Evolutionary conservation across 2,888 invertebrate species (phyloP).

Genomic region (Cetonia aurata): DNA sequence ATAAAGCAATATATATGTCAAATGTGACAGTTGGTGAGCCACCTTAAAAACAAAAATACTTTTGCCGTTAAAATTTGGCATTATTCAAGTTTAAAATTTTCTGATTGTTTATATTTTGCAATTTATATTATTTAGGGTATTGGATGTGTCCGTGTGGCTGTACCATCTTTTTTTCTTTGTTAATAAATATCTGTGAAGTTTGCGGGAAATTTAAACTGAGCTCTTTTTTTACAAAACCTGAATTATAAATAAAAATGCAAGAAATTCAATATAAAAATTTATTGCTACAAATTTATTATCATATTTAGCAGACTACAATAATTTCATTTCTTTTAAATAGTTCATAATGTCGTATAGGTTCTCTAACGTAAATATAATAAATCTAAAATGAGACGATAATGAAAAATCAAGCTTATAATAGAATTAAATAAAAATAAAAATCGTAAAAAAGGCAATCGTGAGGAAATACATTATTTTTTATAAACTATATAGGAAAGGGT

Average conservation of each 20-base stretch:
- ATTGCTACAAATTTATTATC: conserved; percentile 46
- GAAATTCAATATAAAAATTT: conserved; percentile 46
- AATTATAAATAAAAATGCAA: neutral
- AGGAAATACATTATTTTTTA: too few relatives aligned
- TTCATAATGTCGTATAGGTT: neutral
- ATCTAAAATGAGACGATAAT: neutral
- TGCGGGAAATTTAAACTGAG: neutral
- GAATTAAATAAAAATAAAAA: conserved; percentile 1
- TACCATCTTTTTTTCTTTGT: too few relatives aligned
- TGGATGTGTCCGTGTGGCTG: too few relatives aligned
- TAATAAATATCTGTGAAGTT: too few relatives aligned
- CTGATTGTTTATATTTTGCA: too few relatives aligned
- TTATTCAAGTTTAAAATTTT: too few relatives aligned
- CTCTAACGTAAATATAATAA: conserved; percentile 1
- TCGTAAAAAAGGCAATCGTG: neutral
- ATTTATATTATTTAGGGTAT: too few relatives aligned
- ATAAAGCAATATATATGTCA: too few relatives aligned
- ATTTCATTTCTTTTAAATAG: too few relatives aligned
- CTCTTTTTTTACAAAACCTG: neutral
- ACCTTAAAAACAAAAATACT: too few relatives aligned
- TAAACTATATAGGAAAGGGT: neutral
- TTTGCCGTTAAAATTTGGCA: too few relatives aligned
- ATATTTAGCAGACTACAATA: conserved; percentile 36
- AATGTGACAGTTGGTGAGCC: too few relatives aligned
- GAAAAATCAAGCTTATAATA: neutral